Conservation (phyloP, 2,113 vertebrate species). For the Tyrannus savana region DNA sequence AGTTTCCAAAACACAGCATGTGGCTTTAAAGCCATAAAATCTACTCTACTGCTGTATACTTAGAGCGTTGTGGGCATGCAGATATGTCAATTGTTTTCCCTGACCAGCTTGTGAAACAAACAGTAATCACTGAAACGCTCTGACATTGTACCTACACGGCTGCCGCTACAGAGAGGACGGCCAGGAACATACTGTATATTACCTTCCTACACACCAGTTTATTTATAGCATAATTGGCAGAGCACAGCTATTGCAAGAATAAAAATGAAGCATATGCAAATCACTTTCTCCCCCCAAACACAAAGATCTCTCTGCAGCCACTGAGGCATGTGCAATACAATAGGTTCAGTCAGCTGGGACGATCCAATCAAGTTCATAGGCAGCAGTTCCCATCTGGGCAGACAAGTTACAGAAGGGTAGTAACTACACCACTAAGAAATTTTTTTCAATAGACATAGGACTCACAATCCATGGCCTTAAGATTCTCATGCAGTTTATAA, state of each 20-base stretch:
- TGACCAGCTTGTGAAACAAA: neutral
- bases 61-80: neutral
- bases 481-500: neutral
- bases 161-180: neutral
- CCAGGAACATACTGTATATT: neutral
- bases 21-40: neutral
- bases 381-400: neutral
- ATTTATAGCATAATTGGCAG: neutral
- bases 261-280: neutral
- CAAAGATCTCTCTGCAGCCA: neutral
- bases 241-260: neutral
- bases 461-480: accelerated
- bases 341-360: neutral
- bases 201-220: neutral
- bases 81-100: neutral
- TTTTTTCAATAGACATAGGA: neutral
- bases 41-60: neutral
- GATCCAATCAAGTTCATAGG: neutral
- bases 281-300: neutral
- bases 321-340: neutral
- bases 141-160: neutral
- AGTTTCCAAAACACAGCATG: neutral
- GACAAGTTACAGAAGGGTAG: neutral
- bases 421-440: neutral
- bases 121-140: neutral